phyloP scores from a whole-genome alignment of 2,888 invertebrate genomes.

The Lepidochitona cinerea region DNA sequence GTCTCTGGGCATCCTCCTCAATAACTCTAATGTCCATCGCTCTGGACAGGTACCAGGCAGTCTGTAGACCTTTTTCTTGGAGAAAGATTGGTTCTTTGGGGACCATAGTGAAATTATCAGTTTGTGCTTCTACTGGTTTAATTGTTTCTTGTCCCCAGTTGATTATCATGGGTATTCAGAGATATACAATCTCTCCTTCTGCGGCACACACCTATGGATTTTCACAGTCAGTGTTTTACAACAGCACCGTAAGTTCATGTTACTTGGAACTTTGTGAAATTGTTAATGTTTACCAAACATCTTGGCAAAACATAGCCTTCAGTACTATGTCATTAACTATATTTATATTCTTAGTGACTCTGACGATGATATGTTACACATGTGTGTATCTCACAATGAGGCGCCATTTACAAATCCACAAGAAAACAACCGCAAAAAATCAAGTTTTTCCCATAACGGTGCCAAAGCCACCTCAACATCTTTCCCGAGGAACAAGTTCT shows the following conservation, averaged over 20 bases:
- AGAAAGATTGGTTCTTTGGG: neutral
- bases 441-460: neutral
- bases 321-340: neutral
- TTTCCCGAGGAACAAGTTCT: neutral
- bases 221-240: neutral
- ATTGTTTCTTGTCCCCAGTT: neutral
- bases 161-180: neutral
- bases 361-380: neutral
- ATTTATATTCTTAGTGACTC: neutral
- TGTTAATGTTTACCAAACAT: neutral
- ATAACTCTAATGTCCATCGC: neutral
- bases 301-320: neutral
- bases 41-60: neutral
- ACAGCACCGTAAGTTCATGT: neutral
- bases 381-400: neutral
- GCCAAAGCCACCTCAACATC: neutral
- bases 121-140: neutral
- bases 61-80: neutral
- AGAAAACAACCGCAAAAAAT: neutral
- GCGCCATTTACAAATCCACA: neutral
- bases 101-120: neutral
- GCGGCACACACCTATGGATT: neutral
- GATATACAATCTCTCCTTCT: neutral
- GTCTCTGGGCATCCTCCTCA: neutral
- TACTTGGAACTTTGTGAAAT: neutral